Conservation (phyloP, 2,797 vertebrate species). For the Chloroceryle amazona region DNA sequence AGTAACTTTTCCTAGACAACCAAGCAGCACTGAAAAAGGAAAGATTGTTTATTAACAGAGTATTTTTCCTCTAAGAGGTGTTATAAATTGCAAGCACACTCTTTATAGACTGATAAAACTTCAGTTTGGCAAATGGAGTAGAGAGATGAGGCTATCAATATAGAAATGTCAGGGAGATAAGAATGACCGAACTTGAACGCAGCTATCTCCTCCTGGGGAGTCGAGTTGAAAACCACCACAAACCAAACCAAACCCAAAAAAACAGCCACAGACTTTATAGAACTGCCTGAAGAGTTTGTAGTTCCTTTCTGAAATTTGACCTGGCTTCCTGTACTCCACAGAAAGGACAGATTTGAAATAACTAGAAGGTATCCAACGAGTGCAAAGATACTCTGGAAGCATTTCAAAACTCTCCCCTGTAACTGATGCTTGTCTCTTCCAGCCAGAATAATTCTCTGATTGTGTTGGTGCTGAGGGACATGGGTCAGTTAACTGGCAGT, state of each 20-base stretch:
- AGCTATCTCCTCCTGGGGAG: neutral
- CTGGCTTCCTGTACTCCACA: neutral
- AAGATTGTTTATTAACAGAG: neutral
- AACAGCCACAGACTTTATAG: neutral
- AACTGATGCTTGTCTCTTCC: neutral
- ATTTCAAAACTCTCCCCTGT: neutral
- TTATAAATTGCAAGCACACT: neutral
- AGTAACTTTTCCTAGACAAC: neutral
- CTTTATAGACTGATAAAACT: neutral
- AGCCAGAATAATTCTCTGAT: neutral
- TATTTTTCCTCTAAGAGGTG: neutral
- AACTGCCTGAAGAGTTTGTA: neutral
- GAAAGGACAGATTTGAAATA: neutral
- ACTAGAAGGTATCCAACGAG: neutral
- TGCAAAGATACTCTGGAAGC: neutral
- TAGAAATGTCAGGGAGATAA: neutral
- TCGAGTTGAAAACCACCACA: neutral
- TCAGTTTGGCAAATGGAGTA: neutral
- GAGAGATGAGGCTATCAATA: neutral
- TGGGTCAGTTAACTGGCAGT: neutral
- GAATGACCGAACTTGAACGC: neutral
- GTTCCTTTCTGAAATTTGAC: neutral
- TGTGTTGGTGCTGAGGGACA: neutral
- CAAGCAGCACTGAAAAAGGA: neutral
- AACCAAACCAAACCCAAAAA: neutral